Conservation (phyloP, 2,797 vertebrate species). For the Gambelia wislizenii region DNA sequence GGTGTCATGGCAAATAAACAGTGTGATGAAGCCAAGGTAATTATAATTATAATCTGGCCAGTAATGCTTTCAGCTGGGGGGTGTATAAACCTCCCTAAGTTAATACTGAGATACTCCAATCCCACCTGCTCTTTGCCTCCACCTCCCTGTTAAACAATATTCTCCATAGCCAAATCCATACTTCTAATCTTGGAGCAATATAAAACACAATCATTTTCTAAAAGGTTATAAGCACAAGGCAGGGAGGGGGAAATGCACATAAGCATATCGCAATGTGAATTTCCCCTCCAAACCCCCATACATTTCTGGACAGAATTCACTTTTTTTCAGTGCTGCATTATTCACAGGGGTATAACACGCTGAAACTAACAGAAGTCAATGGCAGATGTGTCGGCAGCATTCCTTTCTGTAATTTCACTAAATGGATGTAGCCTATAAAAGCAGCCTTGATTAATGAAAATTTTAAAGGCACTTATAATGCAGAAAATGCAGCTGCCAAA, state of each 20-base stretch:
- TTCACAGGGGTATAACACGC: conserved; percentile 59
- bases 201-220: conserved; percentile 46
- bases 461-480: conserved; percentile 66
- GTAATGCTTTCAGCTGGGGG: conserved; percentile 56
- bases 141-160: conserved; percentile 49
- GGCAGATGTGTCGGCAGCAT: conserved; percentile 60
- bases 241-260: conserved; percentile 22
- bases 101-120: conserved; percentile 61
- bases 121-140: conserved; percentile 56
- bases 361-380: conserved; percentile 67
- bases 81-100: conserved; percentile 50
- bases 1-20: conserved; percentile 71
- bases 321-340: conserved; percentile 36
- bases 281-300: conserved; percentile 54
- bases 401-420: conserved; percentile 62
- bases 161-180: conserved; percentile 20
- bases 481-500: conserved; percentile 62
- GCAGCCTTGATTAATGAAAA: conserved; percentile 59
- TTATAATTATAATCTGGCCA: conserved; percentile 68
- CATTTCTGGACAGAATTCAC: conserved; percentile 63
- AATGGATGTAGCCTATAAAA: conserved; percentile 65
- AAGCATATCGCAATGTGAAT: conserved; percentile 37
- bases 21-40: conserved; percentile 67
- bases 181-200: conserved; percentile 52
- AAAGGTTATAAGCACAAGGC: conserved; percentile 10